These are phyloP conservation scores for Callipepla squamata DNA, from an alignment of 2,113 vertebrate species.

Conservation along the genomic window DNA sequence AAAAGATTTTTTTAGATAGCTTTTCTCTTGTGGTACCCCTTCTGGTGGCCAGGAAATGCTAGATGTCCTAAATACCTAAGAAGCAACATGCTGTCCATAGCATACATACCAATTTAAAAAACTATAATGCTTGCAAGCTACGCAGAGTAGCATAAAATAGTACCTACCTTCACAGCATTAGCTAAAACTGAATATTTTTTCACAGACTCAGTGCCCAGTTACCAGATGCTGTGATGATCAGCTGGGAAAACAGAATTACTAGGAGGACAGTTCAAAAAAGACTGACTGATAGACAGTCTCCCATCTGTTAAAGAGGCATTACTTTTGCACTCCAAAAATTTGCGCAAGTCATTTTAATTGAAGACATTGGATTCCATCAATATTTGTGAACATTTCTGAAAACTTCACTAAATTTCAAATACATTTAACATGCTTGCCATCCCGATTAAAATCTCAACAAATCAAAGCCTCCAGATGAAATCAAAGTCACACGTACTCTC, in stretches of 20 bases:
- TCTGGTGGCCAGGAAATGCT: neutral
- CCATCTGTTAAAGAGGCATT: neutral
- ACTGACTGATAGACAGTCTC: neutral
- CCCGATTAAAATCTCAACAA: neutral
- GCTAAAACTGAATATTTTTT: neutral
- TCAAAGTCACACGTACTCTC: neutral
- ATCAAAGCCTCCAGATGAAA: neutral
- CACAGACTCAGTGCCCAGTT: neutral
- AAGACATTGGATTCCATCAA: neutral
- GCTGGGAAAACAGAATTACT: neutral
- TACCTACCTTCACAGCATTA: neutral
- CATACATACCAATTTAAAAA: neutral
- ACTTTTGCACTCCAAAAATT: neutral
- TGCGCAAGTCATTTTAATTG: neutral
- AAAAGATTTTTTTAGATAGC: neutral
- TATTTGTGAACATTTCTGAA: neutral
- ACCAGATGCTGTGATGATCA: neutral
- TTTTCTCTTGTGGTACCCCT: neutral
- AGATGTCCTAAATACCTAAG: neutral
- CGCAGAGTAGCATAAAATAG: neutral
- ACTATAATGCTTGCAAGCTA: neutral
- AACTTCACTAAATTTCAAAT: neutral
- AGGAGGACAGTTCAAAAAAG: neutral
- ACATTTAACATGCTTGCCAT: neutral
- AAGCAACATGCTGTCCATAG: neutral